Evolutionary conservation across 2,797 vertebrate species (phyloP), one percentile per base, ranked within the genome.

Genomic region (Centropyge bicolor): DNA sequence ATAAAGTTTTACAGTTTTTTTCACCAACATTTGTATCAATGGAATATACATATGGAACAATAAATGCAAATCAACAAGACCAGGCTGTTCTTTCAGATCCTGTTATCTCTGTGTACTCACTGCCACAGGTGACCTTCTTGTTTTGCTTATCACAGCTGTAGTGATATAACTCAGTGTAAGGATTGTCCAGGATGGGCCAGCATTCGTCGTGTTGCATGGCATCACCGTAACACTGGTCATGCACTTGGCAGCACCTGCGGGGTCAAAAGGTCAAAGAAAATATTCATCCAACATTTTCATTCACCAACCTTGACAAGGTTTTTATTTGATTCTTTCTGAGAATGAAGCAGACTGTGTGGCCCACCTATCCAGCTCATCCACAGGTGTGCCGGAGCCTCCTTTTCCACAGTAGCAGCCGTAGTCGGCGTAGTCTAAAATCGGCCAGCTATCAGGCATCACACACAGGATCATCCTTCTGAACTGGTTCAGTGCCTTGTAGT

Each of bases 151-250:
- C 84, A 63, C 95, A 95, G 14, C 11, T 82, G 85, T 92, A 95
- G 81, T 36, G 6, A 20, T 96, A 95, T 19, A 80, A n/a, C 80
- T 94, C 87, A 0, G 88, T 94, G 88, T 95, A 95, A 3, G 95
- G 94, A 72, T 95, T 95, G 83, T 96, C 92, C 0, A 95, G 0
- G 66, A 96, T 81, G 46, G 83, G 78, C 92, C 90, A 94, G 82
- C 95, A 95, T 0, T 87, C 77, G 0, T 72, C 1, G 54, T 95
- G 90, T 56, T 94, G 90, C 89, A 91, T 88, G 3, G 94, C 80
- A 1, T 91, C 81, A 3, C 0, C 9, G 79, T 94, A 95, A 63
- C 94, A 96, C 45, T 55, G 36, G 84, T 95, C 94, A 48, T 95
- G 94, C 45, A 94, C 88, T 36, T 94, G 13, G 72, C 94, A 95